Evolutionary conservation across 2,797 vertebrate species (phyloP), one percentile per base, ranked within the genome.

Genomic region (Poeciliopsis gracilis): DNA sequence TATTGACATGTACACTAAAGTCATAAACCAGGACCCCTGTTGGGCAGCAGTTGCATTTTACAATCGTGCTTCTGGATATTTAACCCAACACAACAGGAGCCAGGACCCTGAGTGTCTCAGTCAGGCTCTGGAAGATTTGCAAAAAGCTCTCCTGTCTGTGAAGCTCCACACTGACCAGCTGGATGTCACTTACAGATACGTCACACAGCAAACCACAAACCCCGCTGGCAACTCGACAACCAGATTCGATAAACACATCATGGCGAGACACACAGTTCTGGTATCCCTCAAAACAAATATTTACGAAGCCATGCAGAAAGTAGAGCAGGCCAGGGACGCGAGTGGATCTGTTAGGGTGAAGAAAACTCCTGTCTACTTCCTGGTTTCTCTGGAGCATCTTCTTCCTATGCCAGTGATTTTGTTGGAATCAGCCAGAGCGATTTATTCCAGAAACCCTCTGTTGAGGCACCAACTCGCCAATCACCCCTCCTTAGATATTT

Each of bases 31-130:
- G 45, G 90, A 91, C 63, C 67, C 5, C 23, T 87, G 85, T 5
- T 93, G 89, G 88, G 85, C 88, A 25, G 90, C 92, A 28, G 70
- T 93, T 75, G 92, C 94, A 36, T 90, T 84, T 46, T 94, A 95
- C 80, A 94, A 93, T 63, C 93, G 90, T 57, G 92, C 92, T 51
- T 86, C 92, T 51, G 43, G 87, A 43, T 85, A 77, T 57, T 79
- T 95, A 73, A 10, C 28, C 13, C 79, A 82, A 16, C 45, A 84
- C 41, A 25, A 84, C 16, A 57, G 2, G 0, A 16, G 0, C 20
- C 88, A 77, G 73, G 73, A 91, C 25, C 13, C 0, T 16, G 70
- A 55, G 9, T 89, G 92, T 75, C 77, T 94, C 2, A 0, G 0
- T 45, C 66, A 47, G 72, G 91, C 91, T 72, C n/a, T 90, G 30